Base-by-base conservation (phyloP, 2,888 invertebrate genomes). In the Dendrolimus houi region DNA sequence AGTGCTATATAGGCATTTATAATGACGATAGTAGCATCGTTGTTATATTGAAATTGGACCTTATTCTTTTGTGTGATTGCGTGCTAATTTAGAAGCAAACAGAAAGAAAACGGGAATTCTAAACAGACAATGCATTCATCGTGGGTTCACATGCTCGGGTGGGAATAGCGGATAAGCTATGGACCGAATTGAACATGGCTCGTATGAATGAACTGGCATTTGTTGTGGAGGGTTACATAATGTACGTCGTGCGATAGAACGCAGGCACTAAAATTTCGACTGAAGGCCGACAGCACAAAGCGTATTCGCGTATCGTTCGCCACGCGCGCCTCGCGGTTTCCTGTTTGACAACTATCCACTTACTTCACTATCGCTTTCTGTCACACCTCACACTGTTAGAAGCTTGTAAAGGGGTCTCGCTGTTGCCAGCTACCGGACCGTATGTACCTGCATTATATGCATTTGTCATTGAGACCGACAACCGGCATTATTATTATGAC, bases 321-420 rank as follows among this genome's bases (percentile, higher is more conserved):
- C 86, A 85, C 87, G 83, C 86, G 86, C 85, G 84, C 84, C 83
- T 79, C 83, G 79, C 84, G 73, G 79, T 85, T 89, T 90, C 89
- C 89, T 90, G 90, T 87, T 89, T 87, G 86, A 89, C 89, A 82
- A 87, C 89, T 88, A 89, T 87, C 83, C 79, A 82, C 88, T 88
- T 86, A 87, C 88, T 88, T 88, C 88, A 88, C 89, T 90, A 85
- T 88, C 83, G 85, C 83, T 88, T 87, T 87, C 88, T 88, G 88
- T 79, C 81, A 82, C 81, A 81, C 83, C 79, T 79, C 76, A 79
- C 78, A 72, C 77, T 83, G 85, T 87, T 88, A 87, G 87, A 87
- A 79, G 75, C 78, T 81, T 79, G 79, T 79, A 82, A 83, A 83
- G 85, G 88, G 89, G 87, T 84, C 85, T 79, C 77, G 74, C 70